Evolutionary conservation across 2,888 invertebrate genomes (phyloP), one percentile per base, ranked within the genome.

Genomic region (Lomographa bimaculata): DNA sequence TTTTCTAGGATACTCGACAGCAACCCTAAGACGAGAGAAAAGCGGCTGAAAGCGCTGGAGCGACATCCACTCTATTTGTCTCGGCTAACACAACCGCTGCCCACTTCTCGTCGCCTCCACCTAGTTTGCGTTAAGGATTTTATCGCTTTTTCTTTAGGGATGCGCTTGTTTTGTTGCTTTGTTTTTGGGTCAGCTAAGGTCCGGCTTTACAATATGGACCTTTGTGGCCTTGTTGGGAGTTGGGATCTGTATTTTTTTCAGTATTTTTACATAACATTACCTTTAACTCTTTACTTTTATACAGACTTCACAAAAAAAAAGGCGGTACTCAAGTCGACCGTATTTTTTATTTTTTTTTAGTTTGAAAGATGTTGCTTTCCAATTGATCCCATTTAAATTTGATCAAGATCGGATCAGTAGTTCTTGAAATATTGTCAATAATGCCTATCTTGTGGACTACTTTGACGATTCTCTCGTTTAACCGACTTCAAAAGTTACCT

Each of bases 51-150:
- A 67, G 68, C 72, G 70, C 64, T 66, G 66, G 60, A 64, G 69
- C 73, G 76, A 71, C 74, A 69, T 73, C 74, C 64, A 74, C 71
- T 76, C 76, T 79, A 82, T 82, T 82, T 83, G 80, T 79, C 77
- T 78, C 79, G 60, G 56, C 73, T 73, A 79, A 74, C 77, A 72
- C 77, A 67, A 76, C 74, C 76, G 70, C 74, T 72, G 75, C 70
- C 79, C 79, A 79, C 79, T 79, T 79, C 75, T 71, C 71, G 69
- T 66, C 71, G 74, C 70, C 71, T 72, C 71, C 70, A 60, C 61
- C 62, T 71, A 70, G 77, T 79, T 83, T 78, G 71, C 71, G 68
- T 66, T 72, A 73, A 76, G 71, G 74, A 77, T 81, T 81, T 79
- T 77, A 79, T 78, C 74, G 71, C 72, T 69, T 72, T 73, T 75